Evolutionary conservation across 2,888 invertebrate genomes (phyloP), one percentile per base, ranked within the genome.

Genomic region (Frankliniella fusca): DNA sequence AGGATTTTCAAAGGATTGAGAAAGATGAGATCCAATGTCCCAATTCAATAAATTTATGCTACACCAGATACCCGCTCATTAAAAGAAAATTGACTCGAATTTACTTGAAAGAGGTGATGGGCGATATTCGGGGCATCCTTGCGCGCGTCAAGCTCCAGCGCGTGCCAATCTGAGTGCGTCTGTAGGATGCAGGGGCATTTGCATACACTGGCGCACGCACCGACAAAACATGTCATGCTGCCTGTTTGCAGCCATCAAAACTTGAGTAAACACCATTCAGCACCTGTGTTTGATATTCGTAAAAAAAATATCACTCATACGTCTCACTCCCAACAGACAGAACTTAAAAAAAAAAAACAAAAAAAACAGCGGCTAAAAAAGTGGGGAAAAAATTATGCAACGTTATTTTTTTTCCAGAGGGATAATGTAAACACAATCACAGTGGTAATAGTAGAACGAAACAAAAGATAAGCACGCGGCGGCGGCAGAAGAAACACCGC

Each of bases 391-490:
- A 76, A 27, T n/a, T 23, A 12, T 23, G 70, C 70, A 27, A 76
- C 27, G 70, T 76, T 76, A 27, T 76, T 76, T 76, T 76, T 76
- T 23, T 76, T 76, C 27, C 27, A 12, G 27, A 76, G 70, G 70
- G 70, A 27, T 76, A 76, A 76, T 76, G 70, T 76, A 76, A 76
- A 76, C 70, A 76, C 70, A 23, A 76, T 76, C 70, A 76, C 70
- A 27, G 70, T 27, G 70, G 70, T 76, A 76, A 76, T 76, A 9
- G 70, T 27, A 11, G 27, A 12, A 10, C 27, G 70, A 76, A 76
- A 76, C 70, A 76, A 76, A 76, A 61, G 61, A 61, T 15, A 38
- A 38, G 70, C 70, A 8, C 70, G 70, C 70, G 18, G 54, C 54
- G 3, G 61, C 61, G 61, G 61, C 61, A 61, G 61, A 61, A 61